Evolutionary conservation across 2,888 invertebrate species (phyloP), one percentile per base, ranked within the genome.

Genomic region (Coremacera marginata): DNA sequence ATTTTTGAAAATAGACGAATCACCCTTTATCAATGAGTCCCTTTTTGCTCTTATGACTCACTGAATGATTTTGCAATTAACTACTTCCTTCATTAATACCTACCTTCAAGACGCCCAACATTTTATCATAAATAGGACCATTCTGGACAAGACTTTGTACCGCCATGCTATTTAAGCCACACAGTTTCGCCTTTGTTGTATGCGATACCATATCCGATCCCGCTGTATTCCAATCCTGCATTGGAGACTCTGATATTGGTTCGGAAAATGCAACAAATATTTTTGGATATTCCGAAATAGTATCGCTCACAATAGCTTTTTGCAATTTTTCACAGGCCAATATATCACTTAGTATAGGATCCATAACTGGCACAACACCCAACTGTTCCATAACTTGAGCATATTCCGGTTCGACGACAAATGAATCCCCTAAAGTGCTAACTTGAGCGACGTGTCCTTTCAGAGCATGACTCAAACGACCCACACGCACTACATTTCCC

Each of bases 401-500:
- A 75, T 82, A 81, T 44, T 81, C 78, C 3, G 71, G 75, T 14
- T 70, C 77, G 3, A 80, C n/a, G 22, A 22, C 52, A 31, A 52
- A 80, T 49, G 11, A 80, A 75, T 67, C 70, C 37, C 63, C 31
- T 22, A 52, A n/a, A 9, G 22, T 37, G 11, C 9, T n/a, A 5
- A 16, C 22, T 16, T 75, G 44, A 16, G 70, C 51, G 7, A 65
- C 52, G 65, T 92, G 83, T 89, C 91, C 80, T 89, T 89, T 80
- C 16, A 84, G 80, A 3, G 82, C 87, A 22, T 86, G 83, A 1
- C 78, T 75, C 3, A 86, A 79, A 7, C 91, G 91, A 5, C 91
- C 91, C 77, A 93, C 91, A 87, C 94, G 89, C 3, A 92, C 92
- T 14, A 94, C 94, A 86, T 91, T 92, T 74, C 94, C 95, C 90